Base-by-base conservation (phyloP, 2,113 vertebrate species). In the Tetrax tetrax region DNA sequence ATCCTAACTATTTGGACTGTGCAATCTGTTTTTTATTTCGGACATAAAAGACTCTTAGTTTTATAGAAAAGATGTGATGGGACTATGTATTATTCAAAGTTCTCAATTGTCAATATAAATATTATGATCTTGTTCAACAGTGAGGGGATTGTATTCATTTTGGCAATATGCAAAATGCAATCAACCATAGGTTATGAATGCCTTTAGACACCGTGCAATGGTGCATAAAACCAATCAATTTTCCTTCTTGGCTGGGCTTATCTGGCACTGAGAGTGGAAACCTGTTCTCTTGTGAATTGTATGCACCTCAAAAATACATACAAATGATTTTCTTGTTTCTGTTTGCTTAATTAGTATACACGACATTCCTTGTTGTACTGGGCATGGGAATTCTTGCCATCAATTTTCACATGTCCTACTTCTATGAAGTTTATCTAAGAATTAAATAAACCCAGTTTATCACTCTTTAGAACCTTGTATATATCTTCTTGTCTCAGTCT, bases 331-430 rank as follows among this genome's bases (percentile, higher is more conserved):
- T 96, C 90, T 97, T 97, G 96, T 97, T 96, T 96, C 87, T 94
- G 43, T 95, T 88, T 96, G 92, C 94, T 97, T 98, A 97, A 97
- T 98, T 97, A 97, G 94, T 95, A 94, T 95, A 97, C 96, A 94
- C 89, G 89, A 83, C 89, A 96, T 92, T 96, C 92, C 84, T 72
- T 92, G 83, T 86, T 60, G 12, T 66, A 66, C 59, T 78, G 91
- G 74, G 95, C 95, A 95, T 93, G 93, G 95, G 94, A 98, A 96
- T 96, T 91, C 85, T 97, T 91, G 69, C 92, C 51, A 38, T 89
- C 74, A 60, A 59, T 96, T 93, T 89, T 98, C 76, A 97, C 89
- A 76, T 96, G 66, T 71, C 83, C 95, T 94, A 84, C 35, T 93
- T 90, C 35, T 56, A 53, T 90, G 84, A 96, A 96, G 95, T 63